Conservation (phyloP, 2,113 vertebrate genomes). For the Monopterus albus region DNA sequence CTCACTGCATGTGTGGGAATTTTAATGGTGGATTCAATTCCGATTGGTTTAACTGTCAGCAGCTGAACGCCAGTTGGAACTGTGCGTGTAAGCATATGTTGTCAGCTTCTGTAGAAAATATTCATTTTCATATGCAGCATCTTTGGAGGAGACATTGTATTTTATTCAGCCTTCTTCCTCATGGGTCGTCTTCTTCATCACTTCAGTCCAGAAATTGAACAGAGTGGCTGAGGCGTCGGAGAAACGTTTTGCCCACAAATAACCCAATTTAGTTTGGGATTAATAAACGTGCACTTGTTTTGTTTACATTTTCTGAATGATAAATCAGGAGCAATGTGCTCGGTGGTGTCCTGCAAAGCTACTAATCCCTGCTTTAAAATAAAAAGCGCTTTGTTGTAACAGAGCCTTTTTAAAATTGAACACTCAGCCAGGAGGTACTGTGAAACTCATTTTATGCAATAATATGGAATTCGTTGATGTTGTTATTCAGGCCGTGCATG, state of each 20-base stretch:
- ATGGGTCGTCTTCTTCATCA: not conserved
- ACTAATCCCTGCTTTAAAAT: slow-evolving; percentile 65
- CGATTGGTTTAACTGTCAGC: no score
- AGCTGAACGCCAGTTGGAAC: no score
- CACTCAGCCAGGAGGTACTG: no score
- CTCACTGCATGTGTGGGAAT: slow-evolving; percentile 46
- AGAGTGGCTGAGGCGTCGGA: not conserved
- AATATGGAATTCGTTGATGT: not conserved
- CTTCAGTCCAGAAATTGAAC: not conserved
- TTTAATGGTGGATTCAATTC: slow-evolving; percentile 14
- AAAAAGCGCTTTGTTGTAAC: slow-evolving; percentile 29
- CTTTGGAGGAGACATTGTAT: not conserved
- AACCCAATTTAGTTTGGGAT: slow-evolving; percentile 61
- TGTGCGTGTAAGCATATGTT: not conserved
- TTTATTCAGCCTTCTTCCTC: not conserved
- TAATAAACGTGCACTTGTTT: slow-evolving; percentile 58
- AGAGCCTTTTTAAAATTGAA: not conserved
- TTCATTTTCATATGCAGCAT: not conserved
- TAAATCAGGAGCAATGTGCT: slow-evolving; percentile 61
- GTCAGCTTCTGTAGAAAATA: not conserved
- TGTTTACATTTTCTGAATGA: slow-evolving; percentile 61
- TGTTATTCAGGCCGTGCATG: not conserved
- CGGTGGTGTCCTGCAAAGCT: slow-evolving; percentile 65
- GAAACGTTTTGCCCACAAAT: slow-evolving; percentile 24
- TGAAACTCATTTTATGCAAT: no score